Conservation (phyloP, 23 tunicate species). For the Phallusia fumigata region DNA sequence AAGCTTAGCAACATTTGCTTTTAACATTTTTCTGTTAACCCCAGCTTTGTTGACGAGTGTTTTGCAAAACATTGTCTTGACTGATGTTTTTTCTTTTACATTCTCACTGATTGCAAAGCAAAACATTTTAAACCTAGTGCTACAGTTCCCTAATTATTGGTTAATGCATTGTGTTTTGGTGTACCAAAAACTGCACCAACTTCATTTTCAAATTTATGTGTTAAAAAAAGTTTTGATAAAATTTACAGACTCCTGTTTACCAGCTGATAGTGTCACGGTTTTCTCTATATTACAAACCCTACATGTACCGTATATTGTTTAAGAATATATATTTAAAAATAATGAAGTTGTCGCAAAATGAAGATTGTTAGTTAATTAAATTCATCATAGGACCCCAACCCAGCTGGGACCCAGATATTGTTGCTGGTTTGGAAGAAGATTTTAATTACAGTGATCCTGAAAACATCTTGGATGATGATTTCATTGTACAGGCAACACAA, state of each 20-base stretch:
- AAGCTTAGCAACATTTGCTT: neutral
- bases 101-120: neutral
- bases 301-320: too few relatives aligned
- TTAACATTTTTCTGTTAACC: neutral
- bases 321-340: too few relatives aligned
- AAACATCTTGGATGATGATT: constrained; percentile 79
- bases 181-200: too few relatives aligned
- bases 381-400: constrained; percentile 75
- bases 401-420: constrained; percentile 90
- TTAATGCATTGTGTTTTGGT: too few relatives aligned
- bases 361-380: too few relatives aligned
- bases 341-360: too few relatives aligned
- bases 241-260: too few relatives aligned
- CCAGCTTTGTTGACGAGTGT: too few relatives aligned
- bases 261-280: too few relatives aligned
- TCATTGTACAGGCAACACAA: constrained; percentile 39
- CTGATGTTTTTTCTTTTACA: neutral
- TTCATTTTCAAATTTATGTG: too few relatives aligned
- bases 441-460: constrained; percentile 79
- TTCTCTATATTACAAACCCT: too few relatives aligned
- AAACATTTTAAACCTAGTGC: neutral
- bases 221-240: neutral
- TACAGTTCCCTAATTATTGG: too few relatives aligned
- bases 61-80: neutral
- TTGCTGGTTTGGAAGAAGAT: constrained; percentile 90